phyloP scores from a whole-genome alignment of 2,888 invertebrate genomes.

The Diarsia dahlii region DNA sequence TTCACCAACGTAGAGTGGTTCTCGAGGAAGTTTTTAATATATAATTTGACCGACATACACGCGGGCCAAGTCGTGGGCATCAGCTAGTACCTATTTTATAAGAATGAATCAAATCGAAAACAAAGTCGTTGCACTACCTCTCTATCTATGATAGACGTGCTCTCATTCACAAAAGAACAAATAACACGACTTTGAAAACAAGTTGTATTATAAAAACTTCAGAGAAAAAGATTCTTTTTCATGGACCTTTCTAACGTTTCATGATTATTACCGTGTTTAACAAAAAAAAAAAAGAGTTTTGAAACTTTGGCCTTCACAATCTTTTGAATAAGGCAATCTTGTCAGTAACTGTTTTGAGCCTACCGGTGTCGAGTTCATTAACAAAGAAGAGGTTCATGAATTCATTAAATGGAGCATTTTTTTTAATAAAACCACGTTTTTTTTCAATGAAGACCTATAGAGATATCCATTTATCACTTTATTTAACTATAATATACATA shows the following conservation, averaged over 20 bases:
- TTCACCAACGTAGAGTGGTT: too few species aligned
- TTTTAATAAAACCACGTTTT: neutral
- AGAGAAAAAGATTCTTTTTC: conserved; percentile 27
- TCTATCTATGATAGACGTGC: neutral
- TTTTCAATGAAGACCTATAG: neutral
- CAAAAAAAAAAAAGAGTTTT: conserved; percentile 28
- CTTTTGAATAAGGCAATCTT: conserved; percentile 34
- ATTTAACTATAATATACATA: too few species aligned
- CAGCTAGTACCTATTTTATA: neutral
- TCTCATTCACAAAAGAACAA: neutral
- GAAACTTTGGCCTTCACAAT: conserved; percentile 25
- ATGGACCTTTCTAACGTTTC: conserved; percentile 36
- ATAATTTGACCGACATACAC: too few species aligned
- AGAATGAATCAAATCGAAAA: neutral
- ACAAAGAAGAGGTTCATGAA: conserved; percentile 14
- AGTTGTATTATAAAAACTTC: conserved; percentile 15
- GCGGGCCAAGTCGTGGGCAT: too few species aligned
- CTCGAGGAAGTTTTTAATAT: too few species aligned
- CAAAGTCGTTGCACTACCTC: neutral
- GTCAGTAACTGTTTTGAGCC: conserved; percentile 35
- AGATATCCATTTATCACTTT: too few species aligned
- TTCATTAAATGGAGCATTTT: conserved; percentile 1
- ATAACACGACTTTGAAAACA: neutral
- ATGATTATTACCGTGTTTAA: conserved; percentile 45
- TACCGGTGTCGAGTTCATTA: conserved; percentile 35